Conservation (phyloP, 1,140 invertebrate species). For the Drosophila sucinea region DNA sequence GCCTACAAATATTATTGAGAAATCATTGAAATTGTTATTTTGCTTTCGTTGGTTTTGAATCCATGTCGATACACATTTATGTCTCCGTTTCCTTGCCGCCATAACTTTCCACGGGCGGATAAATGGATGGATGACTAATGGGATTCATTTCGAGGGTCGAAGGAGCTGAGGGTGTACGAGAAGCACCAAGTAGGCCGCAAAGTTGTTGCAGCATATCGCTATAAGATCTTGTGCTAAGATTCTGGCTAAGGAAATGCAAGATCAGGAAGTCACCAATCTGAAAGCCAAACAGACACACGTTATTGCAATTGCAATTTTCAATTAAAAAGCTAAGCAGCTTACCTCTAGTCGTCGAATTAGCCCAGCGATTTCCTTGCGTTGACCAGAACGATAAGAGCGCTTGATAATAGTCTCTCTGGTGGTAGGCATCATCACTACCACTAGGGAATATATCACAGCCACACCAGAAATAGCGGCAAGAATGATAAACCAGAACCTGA, state of each 20-base stretch:
- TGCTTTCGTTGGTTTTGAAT: background rate
- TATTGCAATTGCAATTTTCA: background rate
- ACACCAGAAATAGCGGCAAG: constrained; percentile 90
- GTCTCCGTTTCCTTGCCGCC: constrained; percentile 91
- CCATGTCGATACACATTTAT: constrained; percentile 81
- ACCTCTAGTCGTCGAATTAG: constrained; percentile 92
- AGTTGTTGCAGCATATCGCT: constrained; percentile 89
- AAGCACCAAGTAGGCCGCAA: constrained; percentile 85
- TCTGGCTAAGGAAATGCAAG: constrained; percentile 92
- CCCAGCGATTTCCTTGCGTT: constrained; percentile 87
- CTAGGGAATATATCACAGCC: constrained; percentile 91
- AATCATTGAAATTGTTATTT: constrained; percentile 80
- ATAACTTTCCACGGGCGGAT: constrained; percentile 90
- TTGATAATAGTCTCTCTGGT: constrained; percentile 91
- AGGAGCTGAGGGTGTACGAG: constrained; percentile 91
- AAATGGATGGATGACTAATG: constrained; percentile 84
- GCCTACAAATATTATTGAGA: constrained; percentile 77
- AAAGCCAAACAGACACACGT: constrained; percentile 39
- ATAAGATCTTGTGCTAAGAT: constrained; percentile 91
- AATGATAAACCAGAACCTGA: constrained; percentile 92
- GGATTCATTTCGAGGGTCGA: constrained; percentile 93
- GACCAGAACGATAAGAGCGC: constrained; percentile 89
- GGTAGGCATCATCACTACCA: constrained; percentile 90
- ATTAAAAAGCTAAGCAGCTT: constrained; percentile 10
- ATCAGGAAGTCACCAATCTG: constrained; percentile 93